Evolutionary conservation across 2,113 vertebrate genomes (phyloP), one percentile per base, ranked within the genome.

Genomic region (Stictonetta naevosa): DNA sequence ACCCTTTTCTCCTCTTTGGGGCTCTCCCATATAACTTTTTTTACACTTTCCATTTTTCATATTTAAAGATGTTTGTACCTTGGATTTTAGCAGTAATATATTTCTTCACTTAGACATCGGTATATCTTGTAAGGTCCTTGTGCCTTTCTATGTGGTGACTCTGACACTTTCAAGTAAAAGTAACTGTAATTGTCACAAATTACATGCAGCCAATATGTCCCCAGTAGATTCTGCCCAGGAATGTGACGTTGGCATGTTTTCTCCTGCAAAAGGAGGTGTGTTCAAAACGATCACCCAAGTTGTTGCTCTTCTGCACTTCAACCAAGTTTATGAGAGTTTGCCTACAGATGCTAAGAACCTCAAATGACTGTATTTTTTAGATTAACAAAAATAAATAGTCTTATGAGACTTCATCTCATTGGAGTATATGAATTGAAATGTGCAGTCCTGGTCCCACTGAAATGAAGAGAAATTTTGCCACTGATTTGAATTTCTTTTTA

Each of bases 21-120:
- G 67, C 83, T 93, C 71, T 93, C 78, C 40, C 84, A 64, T 95
- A 97, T 95, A 91, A 88, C 84, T 91, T 96, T 96, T 96, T 96
- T 95, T 96, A 96, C 5, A 18, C 48, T 85, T 62, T 58, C 53
- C 71, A 91, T 97, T 95, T 97, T 95, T 97, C 89, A 95, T 96
- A 96, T 95, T 96, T 95, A 95, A 95, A 94, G 72, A 33, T 94
- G 67, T 90, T 96, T 94, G 87, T 92, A 86, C 95, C 95, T 97
- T 95, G 90, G 46, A 55, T 94, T 95, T 91, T 90, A 95, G 74
- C 58, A 77, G 75, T 86, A 90, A 80, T 2, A 5, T 95, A 94
- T 97, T 94, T 97, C 84, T 93, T 95, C 72, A 60, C 93, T 88
- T 91, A 85, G 83, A 55, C 28, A 71, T 74, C 58, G 8, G 79